These are phyloP conservation scores for Sander lucioperca DNA, from an alignment of 2,113 vertebrate genomes.

Conservation along the genomic window DNA sequence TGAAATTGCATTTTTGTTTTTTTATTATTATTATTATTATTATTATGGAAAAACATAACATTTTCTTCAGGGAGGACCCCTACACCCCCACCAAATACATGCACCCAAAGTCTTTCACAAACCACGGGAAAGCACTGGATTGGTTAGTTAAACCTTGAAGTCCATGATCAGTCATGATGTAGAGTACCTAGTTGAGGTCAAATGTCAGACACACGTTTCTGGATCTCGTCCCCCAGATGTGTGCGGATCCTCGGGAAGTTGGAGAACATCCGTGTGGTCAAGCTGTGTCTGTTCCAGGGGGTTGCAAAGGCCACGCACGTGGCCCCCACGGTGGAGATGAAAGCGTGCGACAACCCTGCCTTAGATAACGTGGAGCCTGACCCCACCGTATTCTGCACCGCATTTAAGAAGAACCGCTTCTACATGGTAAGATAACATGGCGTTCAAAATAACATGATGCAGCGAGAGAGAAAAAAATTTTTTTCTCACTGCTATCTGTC, in stretches of 20 bases:
- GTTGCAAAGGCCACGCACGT: conserved; percentile 90
- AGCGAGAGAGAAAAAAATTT: too few species aligned
- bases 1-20: too few species aligned
- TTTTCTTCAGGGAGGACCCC: too few species aligned
- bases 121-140: too few species aligned
- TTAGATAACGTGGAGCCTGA: conserved; percentile 91
- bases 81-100: too few species aligned
- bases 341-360: conserved; percentile 96
- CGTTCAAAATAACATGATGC: neutral
- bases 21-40: too few species aligned
- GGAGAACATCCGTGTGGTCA: conserved; percentile 96
- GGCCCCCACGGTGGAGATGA: conserved; percentile 97
- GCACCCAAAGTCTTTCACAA: too few species aligned
- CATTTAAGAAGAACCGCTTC: conserved; percentile 99
- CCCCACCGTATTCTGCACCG: conserved; percentile 94
- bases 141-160: neutral
- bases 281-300: conserved; percentile 95
- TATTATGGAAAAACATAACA: too few species aligned
- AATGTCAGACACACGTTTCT: neutral
- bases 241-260: conserved; percentile 96
- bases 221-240: conserved; percentile 83
- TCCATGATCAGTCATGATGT: neutral
- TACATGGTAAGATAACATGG: conserved; percentile 89
- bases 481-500: neutral
- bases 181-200: neutral